Conservation (phyloP, 2,797 vertebrate genomes). For the Botia kubotai region DNA sequence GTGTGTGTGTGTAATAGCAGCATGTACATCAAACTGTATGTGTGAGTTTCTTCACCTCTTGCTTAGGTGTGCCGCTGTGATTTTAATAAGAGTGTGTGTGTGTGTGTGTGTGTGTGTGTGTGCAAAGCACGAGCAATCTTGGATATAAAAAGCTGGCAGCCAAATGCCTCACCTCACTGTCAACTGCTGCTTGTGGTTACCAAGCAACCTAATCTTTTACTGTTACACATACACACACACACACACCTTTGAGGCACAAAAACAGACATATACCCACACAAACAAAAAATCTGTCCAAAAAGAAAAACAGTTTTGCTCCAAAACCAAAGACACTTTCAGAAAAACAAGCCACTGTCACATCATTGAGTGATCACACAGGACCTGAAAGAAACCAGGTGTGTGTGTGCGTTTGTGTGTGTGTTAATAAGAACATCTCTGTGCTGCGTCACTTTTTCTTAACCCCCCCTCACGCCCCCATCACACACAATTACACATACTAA, state of each 20-base stretch:
- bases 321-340: slow-evolving; percentile 12
- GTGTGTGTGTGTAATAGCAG: slow-evolving; percentile 56
- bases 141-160: slow-evolving; percentile 33
- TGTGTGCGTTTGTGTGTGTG: background rate
- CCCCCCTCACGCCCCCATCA: slow-evolving; percentile 30
- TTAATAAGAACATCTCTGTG: slow-evolving; percentile 44
- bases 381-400: slow-evolving; percentile 62
- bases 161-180: slow-evolving; percentile 57
- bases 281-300: slow-evolving; percentile 5
- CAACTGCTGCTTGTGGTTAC: slow-evolving; percentile 84
- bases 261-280: slow-evolving; percentile 23
- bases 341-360: background rate
- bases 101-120: slow-evolving; percentile 19
- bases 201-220: slow-evolving; percentile 76
- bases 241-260: slow-evolving; percentile 30
- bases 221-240: slow-evolving; percentile 43
- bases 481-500: background rate
- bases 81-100: slow-evolving; percentile 36
- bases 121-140: slow-evolving; percentile 41
- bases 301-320: background rate
- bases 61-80: slow-evolving; percentile 39
- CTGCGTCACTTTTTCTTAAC: slow-evolving; percentile 49
- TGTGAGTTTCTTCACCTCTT: slow-evolving; percentile 49
- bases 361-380: background rate
- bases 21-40: slow-evolving; percentile 15